Evolutionary conservation across 1,140 invertebrate genomes (phyloP), one percentile per base, ranked within the genome.

Genomic region (Leptinotarsa defecta): DNA sequence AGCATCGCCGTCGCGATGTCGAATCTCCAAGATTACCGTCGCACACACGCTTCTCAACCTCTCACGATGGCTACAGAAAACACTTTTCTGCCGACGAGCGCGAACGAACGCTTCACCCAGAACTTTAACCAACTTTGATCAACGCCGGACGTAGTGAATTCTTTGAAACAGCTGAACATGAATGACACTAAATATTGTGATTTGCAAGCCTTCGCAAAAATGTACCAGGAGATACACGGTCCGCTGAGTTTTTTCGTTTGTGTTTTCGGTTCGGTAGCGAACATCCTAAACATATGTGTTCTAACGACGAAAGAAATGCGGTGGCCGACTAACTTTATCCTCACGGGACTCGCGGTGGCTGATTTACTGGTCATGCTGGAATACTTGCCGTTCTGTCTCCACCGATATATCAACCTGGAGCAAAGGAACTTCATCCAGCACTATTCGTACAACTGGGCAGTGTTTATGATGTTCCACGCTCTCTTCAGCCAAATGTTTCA

Each of bases 241-340:
- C 94, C 92, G 86, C 84, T 92, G 3, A 92, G 92, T 78, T 84
- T 95, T 1, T 77, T 92, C 3, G 95, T 99, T 52, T 99, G 97
- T 85, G 88, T 95, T 20, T 94, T 98, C 82, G 97, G 98, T 65
- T 95, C 95, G 3, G 89, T 97, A 13, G 95, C 96, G 64, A 99
- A 99, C 85, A 89, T 94, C 1, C 90, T 98, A 71, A 99, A 98
- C 86, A 96, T 99, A 52, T 92, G 94, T n/a, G 96, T 99, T 2
- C 87, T 99, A 15, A 96, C 96, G 0, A 90, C 95, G 13, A 88
- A 92, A 8, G 94, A 97, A 83, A 98, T 98, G 96, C 86, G 89
- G 63, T 94, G 93, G 13, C 91, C 95, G 0, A 96, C 94, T 4
- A 97, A 96, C 85, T 90, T 90, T 74, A 95, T 96, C 81, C 88